Base-by-base conservation (phyloP, 1,140 invertebrate genomes). In the Branchinecta lynchi region DNA sequence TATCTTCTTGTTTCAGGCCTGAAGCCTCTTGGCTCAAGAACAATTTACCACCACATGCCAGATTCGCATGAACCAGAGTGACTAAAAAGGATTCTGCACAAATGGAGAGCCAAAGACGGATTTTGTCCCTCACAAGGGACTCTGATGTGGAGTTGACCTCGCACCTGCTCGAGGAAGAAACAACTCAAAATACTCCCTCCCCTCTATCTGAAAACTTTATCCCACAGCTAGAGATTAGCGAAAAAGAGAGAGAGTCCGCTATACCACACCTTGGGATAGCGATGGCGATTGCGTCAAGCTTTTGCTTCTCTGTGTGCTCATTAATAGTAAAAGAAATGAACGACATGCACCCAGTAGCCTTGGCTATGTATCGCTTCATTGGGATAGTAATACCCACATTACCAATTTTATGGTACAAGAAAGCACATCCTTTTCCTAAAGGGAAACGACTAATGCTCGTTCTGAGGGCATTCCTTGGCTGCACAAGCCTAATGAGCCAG, bases 301-400 rank as follows among this genome's bases (percentile, higher is more conserved):
- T 93, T 7, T 92, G 93, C 76, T 93, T 93, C 76, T 93, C 90
- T 3, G 79, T 93, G 45, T 90, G 88, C 76, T 91, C 90, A 20
- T 89, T 92, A 3, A 91, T 93, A 72, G 91, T 93, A 0, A 93
- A 93, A 77, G 86, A 86, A 71, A 81, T 93, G 70, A 71, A 74
- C 83, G 86, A 89, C 71, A 83, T 93, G 45, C 87, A 92, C 78
- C 90, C 90, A 0, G 88, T 90, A 82, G 88, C 92, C 76, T 79
- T 93, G 44, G 89, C 90, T 3, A 86, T 89, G 66, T 92, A 89
- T 71, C 75, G 80, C 73, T 93, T 93, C 77, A 80, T 92, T 12
- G 91, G 90, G 0, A 89, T 93, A 0, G 78, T 94, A 0, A 74
- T 93, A 65, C 89, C 90, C 15, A 85, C 89, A 43, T 84, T 93